Evolutionary conservation across 2,797 vertebrate genomes (phyloP).

Genomic region (Atherinosoma microstoma): DNA sequence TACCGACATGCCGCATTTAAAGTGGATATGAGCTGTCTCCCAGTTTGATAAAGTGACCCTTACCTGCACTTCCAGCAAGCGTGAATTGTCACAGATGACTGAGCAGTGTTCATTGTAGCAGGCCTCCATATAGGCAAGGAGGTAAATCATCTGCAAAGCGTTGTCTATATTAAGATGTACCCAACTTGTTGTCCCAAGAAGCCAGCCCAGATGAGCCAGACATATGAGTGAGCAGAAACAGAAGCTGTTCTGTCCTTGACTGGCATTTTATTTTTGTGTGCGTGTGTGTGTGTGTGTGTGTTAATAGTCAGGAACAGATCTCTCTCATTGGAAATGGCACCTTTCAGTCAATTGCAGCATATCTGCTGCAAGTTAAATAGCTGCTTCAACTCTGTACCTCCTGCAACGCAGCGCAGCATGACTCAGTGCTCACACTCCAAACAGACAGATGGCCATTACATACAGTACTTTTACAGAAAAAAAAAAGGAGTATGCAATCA

Average conservation of each 20-base stretch:
- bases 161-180: constrained; percentile 49
- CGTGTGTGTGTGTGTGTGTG: constrained; percentile 6
- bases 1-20: constrained; percentile 58
- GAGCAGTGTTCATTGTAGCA: constrained; percentile 52
- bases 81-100: constrained; percentile 65
- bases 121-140: constrained; percentile 36
- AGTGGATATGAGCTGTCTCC: constrained; percentile 52
- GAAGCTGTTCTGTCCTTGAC: constrained; percentile 49
- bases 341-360: constrained; percentile 72
- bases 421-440: constrained; percentile 70
- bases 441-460: constrained; percentile 84
- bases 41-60: constrained; percentile 50
- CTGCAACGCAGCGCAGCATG: constrained; percentile 66
- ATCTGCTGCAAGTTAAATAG: constrained; percentile 75
- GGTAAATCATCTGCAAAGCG: constrained; percentile 54
- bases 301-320: constrained; percentile 47
- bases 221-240: constrained; percentile 18
- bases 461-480: constrained; percentile 74
- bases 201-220: constrained; percentile 15
- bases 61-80: constrained; percentile 47
- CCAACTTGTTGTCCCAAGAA: constrained; percentile 17
- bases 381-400: constrained; percentile 55
- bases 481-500: constrained; percentile 65
- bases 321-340: constrained; percentile 60
- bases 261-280: constrained; percentile 28